These are phyloP conservation scores for Meloe dianella DNA, from an alignment of 2,888 invertebrate genomes.

Conservation along the genomic window DNA sequence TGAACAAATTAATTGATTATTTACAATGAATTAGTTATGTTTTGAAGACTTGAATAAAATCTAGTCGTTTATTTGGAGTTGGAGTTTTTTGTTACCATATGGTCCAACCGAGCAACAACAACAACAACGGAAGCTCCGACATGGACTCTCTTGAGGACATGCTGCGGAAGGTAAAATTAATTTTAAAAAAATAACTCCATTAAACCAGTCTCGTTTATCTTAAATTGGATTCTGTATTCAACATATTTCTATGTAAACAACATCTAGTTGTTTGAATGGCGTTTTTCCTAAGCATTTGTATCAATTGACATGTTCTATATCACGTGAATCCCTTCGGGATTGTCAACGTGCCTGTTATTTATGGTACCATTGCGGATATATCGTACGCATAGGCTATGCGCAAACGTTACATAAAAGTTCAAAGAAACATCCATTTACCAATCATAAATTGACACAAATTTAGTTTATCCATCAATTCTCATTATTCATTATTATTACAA, in stretches of 20 bases:
- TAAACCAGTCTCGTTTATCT: neutral
- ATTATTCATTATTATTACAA: neutral
- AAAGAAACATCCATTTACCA: neutral
- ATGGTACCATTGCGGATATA: slow-evolving; percentile 50
- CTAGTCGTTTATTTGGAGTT: slow-evolving; percentile 20
- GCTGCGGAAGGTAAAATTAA: slow-evolving; percentile 57
- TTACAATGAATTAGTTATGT: slow-evolving; percentile 32
- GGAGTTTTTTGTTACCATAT: slow-evolving; percentile 45
- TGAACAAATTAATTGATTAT: slow-evolving; percentile 2
- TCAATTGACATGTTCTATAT: slow-evolving; percentile 57
- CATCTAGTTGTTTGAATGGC: slow-evolving; percentile 37
- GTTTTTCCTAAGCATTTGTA: slow-evolving; percentile 45
- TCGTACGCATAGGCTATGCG: slow-evolving; percentile 38
- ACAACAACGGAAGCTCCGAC: slow-evolving; percentile 60
- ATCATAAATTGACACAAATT: neutral
- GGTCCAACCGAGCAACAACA: slow-evolving; percentile 59
- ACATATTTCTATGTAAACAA: slow-evolving; percentile 33
- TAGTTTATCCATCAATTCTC: neutral
- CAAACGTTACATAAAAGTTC: slow-evolving; percentile 29
- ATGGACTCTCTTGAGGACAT: slow-evolving; percentile 61
- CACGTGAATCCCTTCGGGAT: slow-evolving; percentile 54
- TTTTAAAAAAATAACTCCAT: neutral
- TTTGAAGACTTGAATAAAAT: slow-evolving; percentile 20
- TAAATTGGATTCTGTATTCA: neutral
- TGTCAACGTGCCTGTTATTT: slow-evolving; percentile 53